phyloP scores from a whole-genome alignment of 2,888 invertebrate genomes.

The Drosophila anomalata region DNA sequence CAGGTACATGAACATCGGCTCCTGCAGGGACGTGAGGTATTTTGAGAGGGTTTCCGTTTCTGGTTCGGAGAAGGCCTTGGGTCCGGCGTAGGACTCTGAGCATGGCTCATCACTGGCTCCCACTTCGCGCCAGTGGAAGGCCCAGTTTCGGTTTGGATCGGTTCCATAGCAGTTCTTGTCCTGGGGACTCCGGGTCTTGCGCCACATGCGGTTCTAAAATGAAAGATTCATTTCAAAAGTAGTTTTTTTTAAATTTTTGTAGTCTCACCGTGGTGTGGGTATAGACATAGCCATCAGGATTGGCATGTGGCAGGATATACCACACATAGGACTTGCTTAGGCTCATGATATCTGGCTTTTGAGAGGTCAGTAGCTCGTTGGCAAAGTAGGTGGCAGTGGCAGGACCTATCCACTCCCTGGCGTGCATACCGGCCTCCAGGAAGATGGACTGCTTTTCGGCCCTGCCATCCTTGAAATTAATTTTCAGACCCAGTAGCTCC shows the following conservation, averaged over 20 bases:
- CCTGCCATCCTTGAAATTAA: conserved; percentile 48
- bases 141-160: conserved; percentile 92
- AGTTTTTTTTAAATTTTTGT: fast-evolving
- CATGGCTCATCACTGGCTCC: conserved; percentile 87
- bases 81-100: conserved; percentile 88
- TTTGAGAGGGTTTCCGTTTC: conserved; percentile 86
- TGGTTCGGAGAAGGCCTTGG: conserved; percentile 88
- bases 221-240: not conserved
- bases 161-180: conserved; percentile 86
- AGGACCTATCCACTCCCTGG: conserved; percentile 90
- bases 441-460: conserved; percentile 76
- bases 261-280: conserved; percentile 84
- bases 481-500: conserved; percentile 85
- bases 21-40: conserved; percentile 85
- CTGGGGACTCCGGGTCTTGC: conserved; percentile 87
- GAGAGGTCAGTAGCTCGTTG: conserved; percentile 86
- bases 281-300: conserved; percentile 91
- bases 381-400: conserved; percentile 87
- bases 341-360: conserved; percentile 83
- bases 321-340: conserved; percentile 87
- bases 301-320: conserved; percentile 90
- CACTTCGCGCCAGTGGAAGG: conserved; percentile 87
- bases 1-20: conserved; percentile 87
- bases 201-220: conserved; percentile 86
- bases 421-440: conserved; percentile 88